These are phyloP conservation scores for Umimayanthus kanabou DNA, from an alignment of 92 coral and sea anemone species.

Conservation along the genomic window DNA sequence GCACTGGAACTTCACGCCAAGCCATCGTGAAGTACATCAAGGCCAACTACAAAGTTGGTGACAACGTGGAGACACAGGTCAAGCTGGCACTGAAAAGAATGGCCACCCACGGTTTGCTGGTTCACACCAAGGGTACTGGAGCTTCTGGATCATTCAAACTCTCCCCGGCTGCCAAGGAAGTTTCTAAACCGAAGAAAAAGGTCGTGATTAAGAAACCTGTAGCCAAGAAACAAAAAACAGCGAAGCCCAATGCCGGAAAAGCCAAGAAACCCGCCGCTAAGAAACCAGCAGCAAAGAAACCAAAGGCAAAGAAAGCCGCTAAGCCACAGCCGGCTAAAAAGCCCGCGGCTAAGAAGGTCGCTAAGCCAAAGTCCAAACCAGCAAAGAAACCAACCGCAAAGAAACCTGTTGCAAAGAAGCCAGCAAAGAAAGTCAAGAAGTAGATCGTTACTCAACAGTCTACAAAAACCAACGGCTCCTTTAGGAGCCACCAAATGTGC, in stretches of 20 bases:
- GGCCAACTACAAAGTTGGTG: conserved; percentile 44
- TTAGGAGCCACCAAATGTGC: conserved; percentile 76
- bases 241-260: conserved; percentile 35
- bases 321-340: conserved; percentile 48
- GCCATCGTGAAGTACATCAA: conserved; percentile 48
- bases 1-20: conserved; percentile 46
- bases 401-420: conserved; percentile 43
- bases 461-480: conserved; percentile 70
- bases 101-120: conserved; percentile 30
- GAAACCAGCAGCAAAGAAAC: conserved; percentile 40
- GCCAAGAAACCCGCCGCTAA: conserved; percentile 3
- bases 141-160: conserved; percentile 53
- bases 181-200: conserved; percentile 42
- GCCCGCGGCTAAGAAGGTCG: conserved; percentile 40
- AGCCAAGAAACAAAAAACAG: conserved; percentile 35
- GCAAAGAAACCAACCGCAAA: conserved; percentile 31
- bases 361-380: conserved; percentile 24
- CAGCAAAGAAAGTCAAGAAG: conserved; percentile 37
- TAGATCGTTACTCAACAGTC: conserved; percentile 37
- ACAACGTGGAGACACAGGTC: conserved; percentile 47
- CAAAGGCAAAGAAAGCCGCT: conserved; percentile 31
- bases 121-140: conserved; percentile 51
- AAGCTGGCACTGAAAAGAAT: conserved; percentile 42
- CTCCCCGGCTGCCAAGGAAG: conserved; percentile 48
- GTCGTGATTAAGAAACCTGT: conserved; percentile 40